phyloP scores from a whole-genome alignment of 2,888 invertebrate genomes.

The Shargacucullia verbasci region DNA sequence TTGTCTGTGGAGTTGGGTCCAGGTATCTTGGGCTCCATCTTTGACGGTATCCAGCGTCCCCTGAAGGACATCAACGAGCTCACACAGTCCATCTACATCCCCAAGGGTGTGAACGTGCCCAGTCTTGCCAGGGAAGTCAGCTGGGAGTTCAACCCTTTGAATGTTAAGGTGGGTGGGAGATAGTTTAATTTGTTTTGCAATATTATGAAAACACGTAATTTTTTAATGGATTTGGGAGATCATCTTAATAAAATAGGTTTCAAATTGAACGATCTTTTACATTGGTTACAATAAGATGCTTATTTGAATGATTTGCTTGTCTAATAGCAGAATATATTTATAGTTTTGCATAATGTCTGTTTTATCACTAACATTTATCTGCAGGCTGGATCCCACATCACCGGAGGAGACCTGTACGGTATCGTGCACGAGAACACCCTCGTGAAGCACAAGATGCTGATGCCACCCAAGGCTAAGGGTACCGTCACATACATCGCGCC shows the following conservation, averaged over 20 bases:
- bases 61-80: conserved; percentile 98
- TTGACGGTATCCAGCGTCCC: conserved; percentile 99
- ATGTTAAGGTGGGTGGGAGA: conserved; percentile 90
- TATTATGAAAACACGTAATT: no score
- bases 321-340: no score
- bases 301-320: no score
- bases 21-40: conserved; percentile 99
- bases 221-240: no score
- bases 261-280: no score
- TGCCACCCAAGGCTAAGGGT: conserved; percentile 98
- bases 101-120: conserved; percentile 99
- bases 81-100: conserved; percentile 99
- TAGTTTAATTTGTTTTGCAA: not conserved
- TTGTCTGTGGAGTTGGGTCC: conserved; percentile 99
- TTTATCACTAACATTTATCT: no score
- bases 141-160: conserved; percentile 98
- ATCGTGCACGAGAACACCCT: conserved; percentile 99
- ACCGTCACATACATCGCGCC: conserved; percentile 98
- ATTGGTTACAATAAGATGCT: no score
- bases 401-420: conserved; percentile 99
- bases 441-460: conserved; percentile 98
- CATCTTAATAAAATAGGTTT: no score
- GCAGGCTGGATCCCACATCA: conserved; percentile 98
- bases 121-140: conserved; percentile 93
- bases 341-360: no score